Base-by-base conservation (phyloP, 2,113 vertebrate species). In the Sarotherodon lohbergeri region DNA sequence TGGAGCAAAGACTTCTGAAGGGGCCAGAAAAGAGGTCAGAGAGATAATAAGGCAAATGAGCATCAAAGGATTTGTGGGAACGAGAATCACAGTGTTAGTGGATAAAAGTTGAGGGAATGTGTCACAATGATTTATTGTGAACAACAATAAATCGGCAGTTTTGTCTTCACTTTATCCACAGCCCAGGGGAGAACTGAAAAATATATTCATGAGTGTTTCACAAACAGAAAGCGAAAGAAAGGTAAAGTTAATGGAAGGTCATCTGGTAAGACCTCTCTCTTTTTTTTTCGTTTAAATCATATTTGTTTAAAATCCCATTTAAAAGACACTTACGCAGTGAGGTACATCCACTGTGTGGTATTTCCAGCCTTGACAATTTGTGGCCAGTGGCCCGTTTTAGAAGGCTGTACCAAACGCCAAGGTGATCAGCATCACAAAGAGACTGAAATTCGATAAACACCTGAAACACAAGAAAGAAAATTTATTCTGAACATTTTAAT, bases 381-480 rank as follows among this genome's bases (percentile, higher is more conserved):
- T 22, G 22, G 22, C 22, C 22, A 3, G 22, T 22, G 22, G 22
- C 22, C 22, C 22, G 22, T 22, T 22, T 22, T 22, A 22, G 22
- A 22, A 22, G 22, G 22, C 22, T 22, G 22, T 22, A 22, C 22
- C 22, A 22, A 22, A 22, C 78, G 1, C 94, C 93, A 0, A 95
- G 39, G 4, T 85, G 84, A 81, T 95, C 93, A 0, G 89, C 90
- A 14, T 92, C 86, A 2, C 1, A 2, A 5, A 1, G 0, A 1
- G 55, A 24, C 17, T 80, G 1, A 41, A 94, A 95, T 4, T 93
- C 89, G 4, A 95, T 32, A 32, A 90, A 95, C 2, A 91, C 81
- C 94, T 95, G 76, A 1, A 81, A 78, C 13, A 2, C 11, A 29
- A 16, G 3, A 9, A 17, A 39, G 4, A 39, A 3, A 56, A 41